Conservation (phyloP, 2,797 vertebrate species). For the Stomatorhinus walkeri region DNA sequence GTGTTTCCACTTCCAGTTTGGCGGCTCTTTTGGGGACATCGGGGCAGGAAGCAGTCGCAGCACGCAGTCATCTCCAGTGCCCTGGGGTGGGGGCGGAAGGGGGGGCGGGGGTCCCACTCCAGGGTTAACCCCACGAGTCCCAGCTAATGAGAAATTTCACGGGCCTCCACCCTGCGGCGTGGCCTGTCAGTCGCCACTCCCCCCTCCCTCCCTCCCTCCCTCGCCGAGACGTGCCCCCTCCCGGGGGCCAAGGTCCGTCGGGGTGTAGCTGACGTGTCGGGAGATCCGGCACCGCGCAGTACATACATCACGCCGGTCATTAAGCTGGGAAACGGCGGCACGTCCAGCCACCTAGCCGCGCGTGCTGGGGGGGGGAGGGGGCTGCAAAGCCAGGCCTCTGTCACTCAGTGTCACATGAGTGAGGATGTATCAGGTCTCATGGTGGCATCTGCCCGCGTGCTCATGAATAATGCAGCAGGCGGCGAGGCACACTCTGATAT, state of each 20-base stretch:
- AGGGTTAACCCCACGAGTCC: slow-evolving; percentile 51
- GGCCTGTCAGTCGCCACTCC: slow-evolving; percentile 46
- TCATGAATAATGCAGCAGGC: slow-evolving; percentile 79
- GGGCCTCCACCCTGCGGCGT: slow-evolving; percentile 38
- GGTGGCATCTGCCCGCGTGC: slow-evolving; percentile 70
- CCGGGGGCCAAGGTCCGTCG: slow-evolving; percentile 55
- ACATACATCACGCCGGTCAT: slow-evolving; percentile 71
- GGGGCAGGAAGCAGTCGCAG: neutral
- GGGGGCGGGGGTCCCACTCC: neutral
- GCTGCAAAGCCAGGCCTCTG: slow-evolving; percentile 73
- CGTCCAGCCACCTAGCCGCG: slow-evolving; percentile 70
- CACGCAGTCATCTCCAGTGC: neutral
- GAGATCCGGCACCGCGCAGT: slow-evolving; percentile 57
- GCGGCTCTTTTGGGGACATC: neutral
- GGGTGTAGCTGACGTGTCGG: slow-evolving; percentile 60
- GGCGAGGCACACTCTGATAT: slow-evolving; percentile 58
- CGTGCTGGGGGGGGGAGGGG: slow-evolving; percentile 61
- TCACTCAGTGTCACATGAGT: slow-evolving; percentile 76
- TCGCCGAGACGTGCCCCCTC: slow-evolving; percentile 19
- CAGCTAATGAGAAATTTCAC: slow-evolving; percentile 30
- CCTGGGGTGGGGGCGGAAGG: neutral
- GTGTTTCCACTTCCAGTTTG: slow-evolving; percentile 4
- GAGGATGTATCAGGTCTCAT: slow-evolving; percentile 73
- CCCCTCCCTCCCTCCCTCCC: neutral
- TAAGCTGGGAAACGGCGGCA: slow-evolving; percentile 67